Base-by-base conservation (phyloP, 2,888 invertebrate genomes). In the Lypha dubia region DNA sequence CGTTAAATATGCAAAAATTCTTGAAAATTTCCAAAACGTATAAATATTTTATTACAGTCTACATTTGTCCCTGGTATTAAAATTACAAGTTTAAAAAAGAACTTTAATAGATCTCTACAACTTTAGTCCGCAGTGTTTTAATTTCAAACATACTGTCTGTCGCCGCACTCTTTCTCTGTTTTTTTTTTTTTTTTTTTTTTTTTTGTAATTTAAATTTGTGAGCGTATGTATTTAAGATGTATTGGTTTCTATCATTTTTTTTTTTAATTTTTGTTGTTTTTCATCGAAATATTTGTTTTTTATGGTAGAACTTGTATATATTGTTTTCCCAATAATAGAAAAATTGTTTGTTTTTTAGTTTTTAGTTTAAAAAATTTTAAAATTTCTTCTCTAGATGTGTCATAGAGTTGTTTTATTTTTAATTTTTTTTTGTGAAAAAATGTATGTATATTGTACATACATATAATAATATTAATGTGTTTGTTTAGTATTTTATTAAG, bases 361-460 rank as follows among this genome's bases (percentile, higher is more conserved):
- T 51, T 51, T 3, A 11, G 2, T 22, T 46, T n/a, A 17, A 17
- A 46, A 63, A 63, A 63, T 24, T 62, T 22, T 28, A 28, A 4
- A 65, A 32, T 32, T 65, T 49, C 13, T 65, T 49, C 13, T 6
- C 20, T 32, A 49, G 32, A 65, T 65, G 65, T 49, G 49, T 65
- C 49, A 65, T 17, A 49, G 17, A 7, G 8, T 60, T 17, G 6
- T 38, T n/a, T 28, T 28, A 28, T 1, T 17, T 8, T n/a, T n/a
- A n/a, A n/a, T n/a, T n/a, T n/a, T 5, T 28, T 28, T 28, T 28
- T 4, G 5, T 28, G 5, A 2, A 28, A 28, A 28, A 28, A 28
- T 4, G 28, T 28, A 28, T 28, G 28, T 28, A 28, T 28, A 4
- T n/a, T n/a, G n/a, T n/a, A n/a, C n/a, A n/a, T n/a, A n/a, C n/a